Percentiles rank a stretch among this genome's conserved stretches.
Conservation (phyloP, 2,797 vertebrate genomes). For the Myiothlypis coronata region DNA sequence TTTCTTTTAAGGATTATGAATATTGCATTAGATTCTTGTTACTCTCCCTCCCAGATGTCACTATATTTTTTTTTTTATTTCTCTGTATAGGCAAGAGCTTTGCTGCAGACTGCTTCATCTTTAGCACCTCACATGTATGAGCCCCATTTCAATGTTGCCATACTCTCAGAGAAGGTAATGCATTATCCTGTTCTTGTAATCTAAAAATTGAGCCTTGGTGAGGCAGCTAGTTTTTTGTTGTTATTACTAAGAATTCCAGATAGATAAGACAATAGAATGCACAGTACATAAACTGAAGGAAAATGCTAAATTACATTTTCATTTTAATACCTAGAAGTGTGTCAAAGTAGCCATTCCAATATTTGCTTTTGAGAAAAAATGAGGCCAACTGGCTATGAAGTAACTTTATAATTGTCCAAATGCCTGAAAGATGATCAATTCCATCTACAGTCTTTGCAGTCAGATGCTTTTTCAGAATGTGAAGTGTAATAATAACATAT, state of each 20-base stretch:
- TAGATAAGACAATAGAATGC: neutral
- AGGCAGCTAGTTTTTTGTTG: neutral
- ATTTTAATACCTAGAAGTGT: neutral
- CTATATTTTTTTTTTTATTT: neutral
- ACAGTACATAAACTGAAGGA: neutral
- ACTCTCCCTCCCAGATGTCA: neutral
- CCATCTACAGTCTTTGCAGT: neutral
- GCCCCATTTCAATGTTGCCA: conserved; percentile 91
- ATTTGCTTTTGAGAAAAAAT: neutral
- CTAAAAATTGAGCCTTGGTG: neutral
- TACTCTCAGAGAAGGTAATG: conserved; percentile 91
- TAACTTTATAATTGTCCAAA: neutral
- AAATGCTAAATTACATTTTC: neutral
- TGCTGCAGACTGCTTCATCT: conserved; percentile 90
- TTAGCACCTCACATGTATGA: conserved; percentile 94
- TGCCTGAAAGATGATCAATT: neutral
- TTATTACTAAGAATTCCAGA: neutral
- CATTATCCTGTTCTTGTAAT: neutral
- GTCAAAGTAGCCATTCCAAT: neutral
- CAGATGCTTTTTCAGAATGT: neutral
- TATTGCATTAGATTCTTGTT: neutral
- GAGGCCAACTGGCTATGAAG: neutral
- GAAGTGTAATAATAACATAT: neutral
- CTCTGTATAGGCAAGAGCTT: conserved; percentile 86
- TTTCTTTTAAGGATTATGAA: neutral